A percentile compares a stretch with the other conserved stretches of the same genome.
Evolutionary conservation across 2,113 vertebrate species (phyloP).

Genomic region (Corythoichthys intestinalis): DNA sequence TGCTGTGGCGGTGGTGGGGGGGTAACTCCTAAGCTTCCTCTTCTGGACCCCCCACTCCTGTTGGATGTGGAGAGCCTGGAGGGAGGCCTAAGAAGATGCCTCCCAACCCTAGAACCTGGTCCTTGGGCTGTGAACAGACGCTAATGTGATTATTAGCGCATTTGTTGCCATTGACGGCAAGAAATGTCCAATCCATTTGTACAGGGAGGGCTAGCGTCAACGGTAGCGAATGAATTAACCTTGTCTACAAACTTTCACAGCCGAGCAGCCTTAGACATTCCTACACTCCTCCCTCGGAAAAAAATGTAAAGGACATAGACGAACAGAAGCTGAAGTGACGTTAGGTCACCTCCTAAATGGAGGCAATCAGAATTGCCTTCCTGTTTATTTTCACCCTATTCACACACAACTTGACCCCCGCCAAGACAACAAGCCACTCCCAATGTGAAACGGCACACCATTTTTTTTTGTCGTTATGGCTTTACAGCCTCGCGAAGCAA

Average conservation of each 20-base stretch:
- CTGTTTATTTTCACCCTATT: constrained; percentile 66
- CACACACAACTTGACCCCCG: constrained; percentile 45
- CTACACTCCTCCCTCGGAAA: too few species aligned
- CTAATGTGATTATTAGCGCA: constrained; percentile 9
- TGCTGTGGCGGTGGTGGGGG: constrained; percentile 2
- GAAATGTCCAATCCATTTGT: too few species aligned
- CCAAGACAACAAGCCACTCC: constrained; percentile 41
- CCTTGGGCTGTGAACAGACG: constrained; percentile 27
- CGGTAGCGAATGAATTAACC: too few species aligned
- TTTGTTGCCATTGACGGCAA: background rate
- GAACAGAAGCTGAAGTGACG: constrained; percentile 37
- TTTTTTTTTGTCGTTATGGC: constrained; percentile 53
- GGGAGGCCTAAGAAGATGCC: constrained; percentile 32
- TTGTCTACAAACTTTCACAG: too few species aligned
- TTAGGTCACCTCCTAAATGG: constrained; percentile 69
- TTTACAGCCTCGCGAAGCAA: constrained; percentile 58
- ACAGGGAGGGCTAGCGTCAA: too few species aligned
- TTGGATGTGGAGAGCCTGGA: constrained; percentile 41
- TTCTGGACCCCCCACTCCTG: constrained; percentile 36
- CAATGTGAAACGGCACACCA: constrained; percentile 60
- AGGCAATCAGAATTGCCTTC: constrained; percentile 66
- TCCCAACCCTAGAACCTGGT: constrained; percentile 19
- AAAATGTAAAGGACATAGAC: background rate
- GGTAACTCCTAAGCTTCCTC: constrained; percentile 46
- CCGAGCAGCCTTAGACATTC: too few species aligned